Evolutionary conservation across 1,140 invertebrate species (phyloP).

Genomic region (Habropoda laboriosa): DNA sequence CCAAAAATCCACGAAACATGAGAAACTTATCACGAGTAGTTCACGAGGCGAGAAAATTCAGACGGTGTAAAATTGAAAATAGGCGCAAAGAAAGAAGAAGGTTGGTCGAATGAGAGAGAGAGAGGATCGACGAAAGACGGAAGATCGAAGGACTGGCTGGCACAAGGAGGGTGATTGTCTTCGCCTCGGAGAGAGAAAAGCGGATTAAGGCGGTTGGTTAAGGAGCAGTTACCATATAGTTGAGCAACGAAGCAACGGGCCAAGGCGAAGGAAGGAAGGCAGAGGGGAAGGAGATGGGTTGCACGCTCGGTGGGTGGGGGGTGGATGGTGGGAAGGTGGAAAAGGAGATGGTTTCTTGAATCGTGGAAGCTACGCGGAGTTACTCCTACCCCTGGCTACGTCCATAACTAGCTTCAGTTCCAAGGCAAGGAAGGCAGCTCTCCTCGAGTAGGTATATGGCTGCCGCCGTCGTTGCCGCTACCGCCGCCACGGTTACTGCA

Average conservation of each 20-base stretch:
- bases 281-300: conserved; percentile 11
- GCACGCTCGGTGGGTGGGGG: background rate
- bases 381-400: conserved; percentile 41
- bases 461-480: conserved; percentile 47
- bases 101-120: conserved; percentile 36
- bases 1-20: conserved; percentile 11
- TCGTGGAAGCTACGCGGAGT: conserved; percentile 44
- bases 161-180: conserved; percentile 67
- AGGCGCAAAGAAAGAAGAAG: background rate
- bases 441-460: conserved; percentile 58
- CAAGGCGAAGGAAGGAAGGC: conserved; percentile 30
- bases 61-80: conserved; percentile 18
- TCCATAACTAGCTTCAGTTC: conserved; percentile 70
- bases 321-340: conserved; percentile 32
- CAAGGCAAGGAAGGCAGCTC: conserved; percentile 49
- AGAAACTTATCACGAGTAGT: background rate
- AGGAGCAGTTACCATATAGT: conserved; percentile 76
- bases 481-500: conserved; percentile 57
- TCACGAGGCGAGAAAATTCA: conserved; percentile 21
- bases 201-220: conserved; percentile 77
- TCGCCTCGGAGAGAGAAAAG: conserved; percentile 69
- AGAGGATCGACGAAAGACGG: conserved; percentile 56
- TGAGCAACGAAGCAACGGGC: conserved; percentile 66
- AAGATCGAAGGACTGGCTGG: conserved; percentile 42
- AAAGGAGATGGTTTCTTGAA: conserved; percentile 64